A percentile compares a stretch with the other conserved stretches of the same genome.
phyloP scores from a whole-genome alignment of 1,140 invertebrate genomes.

The Scaptodrosophila lebanonensis region DNA sequence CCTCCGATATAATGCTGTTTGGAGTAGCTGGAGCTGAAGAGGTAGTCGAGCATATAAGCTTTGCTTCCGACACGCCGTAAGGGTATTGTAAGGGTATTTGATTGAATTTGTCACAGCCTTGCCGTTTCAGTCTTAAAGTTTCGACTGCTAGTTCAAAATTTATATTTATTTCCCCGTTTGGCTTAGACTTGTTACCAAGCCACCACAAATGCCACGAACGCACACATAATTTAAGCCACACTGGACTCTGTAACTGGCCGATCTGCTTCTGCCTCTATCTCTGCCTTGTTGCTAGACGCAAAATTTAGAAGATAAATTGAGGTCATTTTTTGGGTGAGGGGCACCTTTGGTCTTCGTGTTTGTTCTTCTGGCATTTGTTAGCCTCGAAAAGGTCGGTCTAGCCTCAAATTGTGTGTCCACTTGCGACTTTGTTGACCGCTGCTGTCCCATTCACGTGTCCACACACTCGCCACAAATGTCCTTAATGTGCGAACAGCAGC shows the following conservation, averaged over 20 bases:
- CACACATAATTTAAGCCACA: conserved; percentile 65
- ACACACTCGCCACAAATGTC: conserved; percentile 55
- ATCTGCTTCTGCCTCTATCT: conserved; percentile 8
- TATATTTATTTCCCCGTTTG: conserved; percentile 2
- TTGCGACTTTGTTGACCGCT: conserved; percentile 68
- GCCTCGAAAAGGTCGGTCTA: conserved; percentile 39
- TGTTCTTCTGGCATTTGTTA: conserved; percentile 21
- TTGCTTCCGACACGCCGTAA: conserved; percentile 6
- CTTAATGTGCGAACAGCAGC: conserved; percentile 53
- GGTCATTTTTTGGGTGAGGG: conserved; percentile 66
- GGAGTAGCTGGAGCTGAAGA: conserved; percentile 14
- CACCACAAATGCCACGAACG: too few relatives aligned
- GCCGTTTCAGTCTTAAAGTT: conserved; percentile 15
- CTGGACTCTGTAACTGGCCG: background rate
- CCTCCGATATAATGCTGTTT: conserved; percentile 54
- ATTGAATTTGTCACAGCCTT: conserved; percentile 59
- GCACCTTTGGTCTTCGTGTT: conserved; percentile 55
- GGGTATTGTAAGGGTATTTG: conserved; percentile 30
- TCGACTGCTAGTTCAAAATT: conserved; percentile 4
- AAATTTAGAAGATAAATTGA: conserved; percentile 71
- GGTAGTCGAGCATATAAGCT: conserved; percentile 35
- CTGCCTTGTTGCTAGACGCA: conserved; percentile 5
- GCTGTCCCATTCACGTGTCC: conserved; percentile 41
- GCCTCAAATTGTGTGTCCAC: conserved; percentile 47
- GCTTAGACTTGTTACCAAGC: conserved; percentile 35